A percentile compares a stretch with the other conserved stretches of the same genome.
Conservation (phyloP, 2,797 vertebrate species). For the Pangasius krempfi region DNA sequence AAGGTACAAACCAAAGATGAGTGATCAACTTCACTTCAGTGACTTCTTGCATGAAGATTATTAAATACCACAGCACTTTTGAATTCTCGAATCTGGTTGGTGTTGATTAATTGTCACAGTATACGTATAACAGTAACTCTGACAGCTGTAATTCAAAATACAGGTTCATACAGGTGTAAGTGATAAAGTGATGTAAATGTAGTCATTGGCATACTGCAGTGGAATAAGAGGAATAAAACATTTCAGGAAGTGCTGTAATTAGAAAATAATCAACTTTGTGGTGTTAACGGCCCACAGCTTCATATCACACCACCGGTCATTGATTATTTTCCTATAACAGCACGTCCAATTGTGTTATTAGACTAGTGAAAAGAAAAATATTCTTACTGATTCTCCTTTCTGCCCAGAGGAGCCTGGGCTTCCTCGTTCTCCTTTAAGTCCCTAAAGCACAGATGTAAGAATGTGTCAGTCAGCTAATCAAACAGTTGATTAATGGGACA, state of each 20-base stretch:
- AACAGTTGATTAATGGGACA: neutral
- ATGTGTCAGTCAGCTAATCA: conserved; percentile 37
- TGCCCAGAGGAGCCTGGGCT: conserved; percentile 77
- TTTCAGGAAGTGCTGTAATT: neutral
- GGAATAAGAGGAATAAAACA: neutral
- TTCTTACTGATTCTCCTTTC: conserved; percentile 92
- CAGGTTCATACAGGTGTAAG: neutral
- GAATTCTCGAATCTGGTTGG: neutral
- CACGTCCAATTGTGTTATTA: neutral
- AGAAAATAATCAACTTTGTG: neutral
- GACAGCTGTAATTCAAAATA: neutral
- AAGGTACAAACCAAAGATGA: conserved; percentile 41
- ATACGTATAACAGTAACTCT: neutral
- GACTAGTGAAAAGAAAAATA: neutral
- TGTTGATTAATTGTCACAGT: neutral
- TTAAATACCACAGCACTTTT: neutral
- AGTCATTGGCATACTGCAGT: neutral
- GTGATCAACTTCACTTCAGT: neutral
- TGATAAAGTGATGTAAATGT: neutral
- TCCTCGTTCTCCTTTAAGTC: conserved; percentile 90
- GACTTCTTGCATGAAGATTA: neutral
- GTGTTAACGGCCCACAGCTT: neutral
- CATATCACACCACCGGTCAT: neutral
- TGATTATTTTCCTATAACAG: neutral
- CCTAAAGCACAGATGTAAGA: conserved; percentile 71